Evolutionary conservation across 2,888 invertebrate genomes (phyloP), one percentile per base, ranked within the genome.

Genomic region (Yponomeuta malinellus): DNA sequence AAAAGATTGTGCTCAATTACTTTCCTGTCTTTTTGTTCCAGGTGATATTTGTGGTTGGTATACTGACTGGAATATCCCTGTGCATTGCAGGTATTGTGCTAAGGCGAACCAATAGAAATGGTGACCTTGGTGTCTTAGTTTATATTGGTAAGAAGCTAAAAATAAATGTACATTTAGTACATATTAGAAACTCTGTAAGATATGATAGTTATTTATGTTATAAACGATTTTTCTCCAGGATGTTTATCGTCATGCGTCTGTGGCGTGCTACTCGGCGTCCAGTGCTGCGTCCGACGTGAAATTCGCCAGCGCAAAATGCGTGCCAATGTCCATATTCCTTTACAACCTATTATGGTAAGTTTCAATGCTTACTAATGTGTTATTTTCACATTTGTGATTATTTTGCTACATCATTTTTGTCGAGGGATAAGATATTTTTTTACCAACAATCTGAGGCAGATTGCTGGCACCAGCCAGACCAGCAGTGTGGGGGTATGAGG

Each of bases 31-130:
- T 37, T 71, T 72, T 76, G 52, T 89, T 92, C 72, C 87, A 95
- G 94, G 93, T 95, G 75, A 93, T 94, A 78, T 95, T 95, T 87
- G 94, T 94, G 71, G 94, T 94, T 78, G 94, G 95, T 68, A 93
- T 95, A 77, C 83, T 95, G 75, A 94, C 94, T 67, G 95, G 95
- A 71, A 93, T 94, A 74, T 94, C 94, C 63, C 83, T 95, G 74
- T 94, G 94, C 75, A 94, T 95, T 76, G 95, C 95, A 73, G 95
- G 95, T 48, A 92, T 94, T 76, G 94, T 95, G 15, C 80, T 95
- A 73, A 88, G 94, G 74, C 92, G 94, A 75, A 94, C 94, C 73
- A 92, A 92, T 77, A 93, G 94, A n/a, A 94, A 94, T 77, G 93
- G 94, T 71, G 95, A 95, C 81, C 89, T 95, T 37, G 94, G 94